phyloP scores from a whole-genome alignment of 2,797 vertebrate species.

The Sebastiscus albofasciatus region DNA sequence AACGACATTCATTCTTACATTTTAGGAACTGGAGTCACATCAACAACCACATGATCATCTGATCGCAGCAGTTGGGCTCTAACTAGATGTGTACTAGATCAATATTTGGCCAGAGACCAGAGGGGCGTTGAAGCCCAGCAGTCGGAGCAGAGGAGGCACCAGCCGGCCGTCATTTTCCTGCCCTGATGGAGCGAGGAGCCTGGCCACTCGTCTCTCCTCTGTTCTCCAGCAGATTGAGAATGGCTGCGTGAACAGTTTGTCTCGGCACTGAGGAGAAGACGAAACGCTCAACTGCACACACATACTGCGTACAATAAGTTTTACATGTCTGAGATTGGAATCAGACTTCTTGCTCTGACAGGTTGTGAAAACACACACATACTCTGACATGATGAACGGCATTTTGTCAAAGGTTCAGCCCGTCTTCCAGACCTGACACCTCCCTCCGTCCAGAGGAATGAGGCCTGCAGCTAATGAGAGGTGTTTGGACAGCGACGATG shows the following conservation, averaged over 20 bases:
- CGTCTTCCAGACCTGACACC: conserved; percentile 52
- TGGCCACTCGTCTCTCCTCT: conserved; percentile 40
- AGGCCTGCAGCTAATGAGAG: conserved; percentile 75
- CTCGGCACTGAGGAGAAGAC: conserved; percentile 4
- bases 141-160: conserved; percentile 29
- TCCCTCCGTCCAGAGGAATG: conserved; percentile 63
- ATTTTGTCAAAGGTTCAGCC: conserved; percentile 38
- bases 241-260: conserved; percentile 34
- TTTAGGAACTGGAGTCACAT: conserved; percentile 6
- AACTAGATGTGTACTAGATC: conserved; percentile 50
- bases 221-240: conserved; percentile 45
- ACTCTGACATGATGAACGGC: conserved; percentile 15
- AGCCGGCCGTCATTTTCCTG: conserved; percentile 32
- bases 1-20: background rate
- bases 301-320: background rate
- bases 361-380: conserved; percentile 17
- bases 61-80: conserved; percentile 44
- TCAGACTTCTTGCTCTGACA: background rate
- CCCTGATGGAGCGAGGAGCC: conserved; percentile 24
- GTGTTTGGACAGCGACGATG: conserved; percentile 59
- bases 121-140: conserved; percentile 7
- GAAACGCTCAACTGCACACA: background rate
- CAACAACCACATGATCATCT: conserved; percentile 13
- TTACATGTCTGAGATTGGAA: background rate
- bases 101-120: conserved; percentile 53